phyloP scores from a whole-genome alignment of 1,140 invertebrate species.

The Heliconius eleuchia region DNA sequence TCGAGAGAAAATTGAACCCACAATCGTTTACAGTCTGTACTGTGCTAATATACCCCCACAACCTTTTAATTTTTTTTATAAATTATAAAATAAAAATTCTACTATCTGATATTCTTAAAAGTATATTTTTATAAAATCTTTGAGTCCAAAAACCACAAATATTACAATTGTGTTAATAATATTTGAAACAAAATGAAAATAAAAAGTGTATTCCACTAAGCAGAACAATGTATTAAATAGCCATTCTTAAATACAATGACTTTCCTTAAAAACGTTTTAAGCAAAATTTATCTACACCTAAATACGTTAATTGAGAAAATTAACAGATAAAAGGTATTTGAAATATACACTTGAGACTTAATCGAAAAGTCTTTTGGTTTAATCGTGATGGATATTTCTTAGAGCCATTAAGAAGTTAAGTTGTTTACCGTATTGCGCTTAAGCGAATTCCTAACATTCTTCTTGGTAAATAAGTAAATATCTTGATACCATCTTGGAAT shows the following conservation, averaged over 20 bases:
- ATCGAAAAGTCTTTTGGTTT: conserved; percentile 3
- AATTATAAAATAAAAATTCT: too few species aligned
- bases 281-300: conserved; percentile 13
- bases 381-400: conserved; percentile 14
- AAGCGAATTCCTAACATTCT: neutral
- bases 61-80: too few species aligned
- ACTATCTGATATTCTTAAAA: too few species aligned
- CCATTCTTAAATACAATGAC: neutral
- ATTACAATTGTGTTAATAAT: neutral
- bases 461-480: neutral
- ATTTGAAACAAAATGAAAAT: neutral
- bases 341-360: neutral
- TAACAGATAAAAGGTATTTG: conserved; percentile 22
- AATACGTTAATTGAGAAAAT: conserved; percentile 27
- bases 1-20: too few species aligned
- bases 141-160: too few species aligned
- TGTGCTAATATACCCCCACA: too few species aligned
- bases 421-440: neutral
- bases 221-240: neutral
- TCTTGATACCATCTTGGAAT: too few species aligned
- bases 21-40: too few species aligned
- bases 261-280: conserved; percentile 13
- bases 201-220: too few species aligned
- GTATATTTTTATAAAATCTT: too few species aligned
- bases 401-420: conserved; percentile 1